Conservation (phyloP, 1,140 invertebrate species). For the Drosophila nebulosa region DNA sequence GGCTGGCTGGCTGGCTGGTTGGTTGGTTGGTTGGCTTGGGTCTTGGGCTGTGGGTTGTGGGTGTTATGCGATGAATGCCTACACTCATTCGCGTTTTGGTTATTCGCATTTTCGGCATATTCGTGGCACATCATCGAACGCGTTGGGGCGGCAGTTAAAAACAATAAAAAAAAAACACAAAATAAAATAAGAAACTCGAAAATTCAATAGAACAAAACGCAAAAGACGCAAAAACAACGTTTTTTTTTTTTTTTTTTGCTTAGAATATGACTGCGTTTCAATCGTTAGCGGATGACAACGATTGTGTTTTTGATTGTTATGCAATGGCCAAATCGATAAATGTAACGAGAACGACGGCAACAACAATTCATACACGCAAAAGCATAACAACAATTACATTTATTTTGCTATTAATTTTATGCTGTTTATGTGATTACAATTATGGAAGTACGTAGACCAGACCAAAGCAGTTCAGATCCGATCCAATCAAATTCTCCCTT, state of each 20-base stretch:
- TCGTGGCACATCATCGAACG: conserved; percentile 8
- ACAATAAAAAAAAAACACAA: background rate
- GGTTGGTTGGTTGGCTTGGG: too few relatives aligned
- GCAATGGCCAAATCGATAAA: conserved; percentile 65
- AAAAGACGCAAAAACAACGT: background rate
- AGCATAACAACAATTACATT: conserved; percentile 61
- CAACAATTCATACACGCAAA: conserved; percentile 49
- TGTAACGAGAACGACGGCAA: conserved; percentile 28
- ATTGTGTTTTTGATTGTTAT: conserved; percentile 55
- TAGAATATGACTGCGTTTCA: background rate
- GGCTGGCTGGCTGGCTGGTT: too few relatives aligned
- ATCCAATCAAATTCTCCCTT: background rate
- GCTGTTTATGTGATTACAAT: conserved; percentile 74
- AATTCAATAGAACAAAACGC: background rate
- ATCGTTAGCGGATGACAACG: conserved; percentile 3
- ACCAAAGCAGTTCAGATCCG: background rate
- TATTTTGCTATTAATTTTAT: conserved; percentile 64
- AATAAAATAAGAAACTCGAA: background rate
- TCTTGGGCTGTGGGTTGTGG: background rate
- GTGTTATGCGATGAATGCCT: background rate
- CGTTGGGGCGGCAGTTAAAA: conserved; percentile 2
- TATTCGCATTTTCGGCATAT: conserved; percentile 36
- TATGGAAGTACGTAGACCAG: conserved; percentile 60
- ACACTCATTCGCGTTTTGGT: background rate
- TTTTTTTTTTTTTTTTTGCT: too few relatives aligned